phyloP scores from a whole-genome alignment of 2,113 vertebrate species.

The Pycnonotus jocosus region DNA sequence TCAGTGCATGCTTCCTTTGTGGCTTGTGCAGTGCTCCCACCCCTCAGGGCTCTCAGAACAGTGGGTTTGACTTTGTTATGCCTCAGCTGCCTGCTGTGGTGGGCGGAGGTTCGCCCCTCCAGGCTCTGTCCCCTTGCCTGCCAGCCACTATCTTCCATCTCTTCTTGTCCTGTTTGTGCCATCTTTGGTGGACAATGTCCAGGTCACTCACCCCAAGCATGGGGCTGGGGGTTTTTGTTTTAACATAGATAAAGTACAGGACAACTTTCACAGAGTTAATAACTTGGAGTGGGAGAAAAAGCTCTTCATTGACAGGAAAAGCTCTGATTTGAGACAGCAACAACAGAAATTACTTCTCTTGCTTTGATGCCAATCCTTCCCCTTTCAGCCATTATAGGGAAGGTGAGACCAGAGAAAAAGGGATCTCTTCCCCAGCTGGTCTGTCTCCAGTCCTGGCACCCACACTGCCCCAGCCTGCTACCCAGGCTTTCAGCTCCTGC shows the following conservation, averaged over 20 bases:
- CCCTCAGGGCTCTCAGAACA: not conserved
- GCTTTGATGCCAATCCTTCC: not conserved
- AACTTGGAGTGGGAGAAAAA: not conserved
- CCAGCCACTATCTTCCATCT: not conserved
- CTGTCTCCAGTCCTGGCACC: not conserved
- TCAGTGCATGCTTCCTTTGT: conserved; percentile 59
- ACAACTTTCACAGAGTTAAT: not conserved
- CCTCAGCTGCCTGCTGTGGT: not conserved
- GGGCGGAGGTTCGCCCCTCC: not conserved
- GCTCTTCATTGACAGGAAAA: not conserved
- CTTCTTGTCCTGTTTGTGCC: not conserved
- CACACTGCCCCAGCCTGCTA: not conserved
- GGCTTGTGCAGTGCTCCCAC: conserved; percentile 13
- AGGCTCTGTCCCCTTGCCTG: not conserved
- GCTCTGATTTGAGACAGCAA: not conserved
- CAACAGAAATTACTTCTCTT: not conserved
- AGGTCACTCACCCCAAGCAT: not conserved
- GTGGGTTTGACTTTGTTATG: not conserved
- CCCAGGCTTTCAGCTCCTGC: not conserved
- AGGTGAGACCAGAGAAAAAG: not conserved
- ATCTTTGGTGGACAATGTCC: not conserved
- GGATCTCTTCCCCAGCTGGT: not conserved
- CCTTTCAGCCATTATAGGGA: not conserved
- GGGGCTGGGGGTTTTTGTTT: not conserved
- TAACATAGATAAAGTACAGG: not conserved